Conservation (phyloP, 2,888 invertebrate genomes). For the Drosophila trichaetosa region DNA sequence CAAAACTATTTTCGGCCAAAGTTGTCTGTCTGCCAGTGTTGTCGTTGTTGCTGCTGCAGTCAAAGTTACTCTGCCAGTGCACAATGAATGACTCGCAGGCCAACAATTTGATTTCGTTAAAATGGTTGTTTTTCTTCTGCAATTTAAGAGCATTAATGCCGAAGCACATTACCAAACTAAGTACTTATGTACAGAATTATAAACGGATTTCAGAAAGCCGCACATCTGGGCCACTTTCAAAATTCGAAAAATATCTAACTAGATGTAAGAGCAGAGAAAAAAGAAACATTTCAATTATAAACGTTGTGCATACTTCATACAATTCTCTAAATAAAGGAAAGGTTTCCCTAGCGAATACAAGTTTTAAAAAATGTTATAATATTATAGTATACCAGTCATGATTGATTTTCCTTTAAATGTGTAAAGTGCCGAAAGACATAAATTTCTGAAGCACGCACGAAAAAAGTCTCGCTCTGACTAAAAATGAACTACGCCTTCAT, state of each 20-base stretch:
- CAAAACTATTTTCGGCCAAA: slow-evolving; percentile 15
- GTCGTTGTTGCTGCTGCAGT: slow-evolving; percentile 3
- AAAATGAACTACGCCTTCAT: not conserved
- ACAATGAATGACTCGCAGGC: not conserved
- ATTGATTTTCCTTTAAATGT: not conserved
- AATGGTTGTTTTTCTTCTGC: not conserved
- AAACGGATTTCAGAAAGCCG: not conserved
- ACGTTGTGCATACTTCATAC: not conserved
- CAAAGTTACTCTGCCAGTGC: not conserved
- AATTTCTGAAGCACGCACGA: not conserved
- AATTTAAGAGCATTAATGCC: not conserved
- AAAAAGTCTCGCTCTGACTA: not conserved
- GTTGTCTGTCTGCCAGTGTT: slow-evolving; percentile 4
- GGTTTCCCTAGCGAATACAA: accelerated
- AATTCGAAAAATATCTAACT: not conserved
- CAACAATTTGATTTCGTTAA: slow-evolving; percentile 14
- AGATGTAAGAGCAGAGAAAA: not conserved
- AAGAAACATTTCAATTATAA: not conserved
- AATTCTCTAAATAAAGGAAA: not conserved
- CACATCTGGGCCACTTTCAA: too few relatives aligned
- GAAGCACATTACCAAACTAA: too few relatives aligned
- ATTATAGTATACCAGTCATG: not conserved
- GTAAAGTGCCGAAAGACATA: not conserved
- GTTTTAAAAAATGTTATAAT: not conserved
- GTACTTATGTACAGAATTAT: not conserved